phyloP scores from a whole-genome alignment of 2,888 invertebrate species.

The Diaprepes abbreviatus region DNA sequence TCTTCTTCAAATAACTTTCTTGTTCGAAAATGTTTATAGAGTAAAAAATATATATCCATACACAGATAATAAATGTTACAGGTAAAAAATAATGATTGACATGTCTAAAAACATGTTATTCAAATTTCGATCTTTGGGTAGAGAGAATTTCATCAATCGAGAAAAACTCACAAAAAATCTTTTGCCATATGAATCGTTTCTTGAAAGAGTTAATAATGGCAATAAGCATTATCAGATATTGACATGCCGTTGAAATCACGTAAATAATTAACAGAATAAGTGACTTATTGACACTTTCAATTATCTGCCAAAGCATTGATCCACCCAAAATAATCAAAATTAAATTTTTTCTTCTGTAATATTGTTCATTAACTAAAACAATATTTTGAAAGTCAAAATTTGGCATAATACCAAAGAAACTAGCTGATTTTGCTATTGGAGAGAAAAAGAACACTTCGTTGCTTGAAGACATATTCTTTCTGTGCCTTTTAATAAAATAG shows the following conservation, averaged over 20 bases:
- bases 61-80: too few species aligned
- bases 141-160: neutral
- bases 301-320: neutral
- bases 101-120: neutral
- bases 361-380: neutral
- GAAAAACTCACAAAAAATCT: neutral
- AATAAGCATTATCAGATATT: neutral
- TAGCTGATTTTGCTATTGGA: neutral
- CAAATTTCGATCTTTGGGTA: neutral
- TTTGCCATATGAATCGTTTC: too few species aligned
- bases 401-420: neutral
- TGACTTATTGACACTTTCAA: too few species aligned
- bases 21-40: too few species aligned
- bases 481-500: too few species aligned
- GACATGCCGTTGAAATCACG: neutral
- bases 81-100: neutral
- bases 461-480: too few species aligned
- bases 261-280: neutral
- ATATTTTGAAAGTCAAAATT: neutral
- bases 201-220: neutral
- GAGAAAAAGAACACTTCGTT: neutral
- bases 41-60: too few species aligned
- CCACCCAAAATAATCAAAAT: neutral
- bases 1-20: too few species aligned
- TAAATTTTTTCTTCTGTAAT: neutral